Percentiles rank a stretch among this genome's conserved stretches.
These are phyloP conservation scores for Pampus argenteus DNA, from an alignment of 2,797 vertebrate species.

Conservation along the genomic window DNA sequence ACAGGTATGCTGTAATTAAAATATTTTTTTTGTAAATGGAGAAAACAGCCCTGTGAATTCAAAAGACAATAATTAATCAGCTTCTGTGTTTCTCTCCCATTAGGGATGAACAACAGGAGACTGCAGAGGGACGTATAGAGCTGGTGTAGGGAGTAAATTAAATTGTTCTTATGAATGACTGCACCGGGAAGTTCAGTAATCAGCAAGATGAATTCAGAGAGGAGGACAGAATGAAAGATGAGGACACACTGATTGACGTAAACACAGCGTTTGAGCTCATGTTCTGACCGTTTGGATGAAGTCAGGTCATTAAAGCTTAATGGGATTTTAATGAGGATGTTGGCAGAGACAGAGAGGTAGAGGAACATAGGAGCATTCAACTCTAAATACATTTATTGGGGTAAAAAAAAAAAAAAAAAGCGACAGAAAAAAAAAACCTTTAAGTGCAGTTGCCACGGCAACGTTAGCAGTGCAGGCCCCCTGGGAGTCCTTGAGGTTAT, in stretches of 20 bases:
- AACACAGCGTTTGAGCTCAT: background rate
- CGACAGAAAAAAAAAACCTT: background rate
- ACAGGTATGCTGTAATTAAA: background rate
- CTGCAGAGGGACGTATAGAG: background rate
- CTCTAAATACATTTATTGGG: conserved; percentile 41
- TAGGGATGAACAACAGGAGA: background rate
- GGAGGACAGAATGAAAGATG: conserved; percentile 16
- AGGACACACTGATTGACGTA: conserved; percentile 6
- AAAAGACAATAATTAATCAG: conserved; percentile 2
- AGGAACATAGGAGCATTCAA: conserved; percentile 20
- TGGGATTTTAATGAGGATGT: conserved; percentile 55
- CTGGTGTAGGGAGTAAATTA: conserved; percentile 1
- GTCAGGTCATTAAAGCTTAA: conserved; percentile 57
- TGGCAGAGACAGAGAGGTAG: conserved; percentile 5
- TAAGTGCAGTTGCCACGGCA: conserved; percentile 75
- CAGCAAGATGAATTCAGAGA: conserved; percentile 38
- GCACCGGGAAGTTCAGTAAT: conserved; percentile 36
- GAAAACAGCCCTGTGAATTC: background rate
- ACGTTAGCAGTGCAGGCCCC: conserved; percentile 18
- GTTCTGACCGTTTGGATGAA: conserved; percentile 36
- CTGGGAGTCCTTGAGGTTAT: conserved; percentile 39
- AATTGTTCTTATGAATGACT: conserved; percentile 19
- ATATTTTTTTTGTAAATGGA: background rate
- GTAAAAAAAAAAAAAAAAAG: background rate
- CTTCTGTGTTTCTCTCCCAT: conserved; percentile 13